Evolutionary conservation across 2,797 vertebrate genomes (phyloP).

Genomic region (Delichon dasypus): DNA sequence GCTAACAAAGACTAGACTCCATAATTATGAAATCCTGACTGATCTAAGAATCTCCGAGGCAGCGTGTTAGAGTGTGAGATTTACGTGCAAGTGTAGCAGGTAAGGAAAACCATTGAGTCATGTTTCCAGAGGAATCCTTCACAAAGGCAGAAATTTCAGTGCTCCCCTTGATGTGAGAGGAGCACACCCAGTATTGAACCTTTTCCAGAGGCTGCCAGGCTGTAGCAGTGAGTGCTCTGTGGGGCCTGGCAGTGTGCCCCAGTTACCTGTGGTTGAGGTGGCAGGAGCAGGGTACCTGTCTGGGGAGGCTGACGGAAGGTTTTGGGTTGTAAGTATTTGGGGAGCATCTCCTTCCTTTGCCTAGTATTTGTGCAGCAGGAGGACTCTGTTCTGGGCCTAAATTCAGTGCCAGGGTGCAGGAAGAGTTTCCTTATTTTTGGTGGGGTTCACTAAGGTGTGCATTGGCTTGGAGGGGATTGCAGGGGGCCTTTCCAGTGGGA

Average conservation of each 20-base stretch:
- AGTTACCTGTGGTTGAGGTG: neutral
- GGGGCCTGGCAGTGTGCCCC: neutral
- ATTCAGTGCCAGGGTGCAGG: accelerated
- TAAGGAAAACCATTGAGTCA: constrained; percentile 2
- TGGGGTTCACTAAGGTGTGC: neutral
- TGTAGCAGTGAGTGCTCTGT: neutral
- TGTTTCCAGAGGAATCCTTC: neutral
- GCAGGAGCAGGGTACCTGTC: neutral
- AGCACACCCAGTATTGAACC: accelerated
- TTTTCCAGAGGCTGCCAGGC: neutral
- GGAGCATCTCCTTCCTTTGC: neutral
- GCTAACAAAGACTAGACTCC: constrained; percentile 49
- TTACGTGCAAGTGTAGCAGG: neutral
- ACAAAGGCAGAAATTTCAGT: neutral
- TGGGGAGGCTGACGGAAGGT: no score
- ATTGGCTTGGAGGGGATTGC: neutral
- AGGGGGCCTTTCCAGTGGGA: neutral
- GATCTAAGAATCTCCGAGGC: neutral
- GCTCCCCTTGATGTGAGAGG: neutral
- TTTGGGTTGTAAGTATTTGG: neutral
- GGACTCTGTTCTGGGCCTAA: neutral
- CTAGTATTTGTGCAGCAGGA: neutral
- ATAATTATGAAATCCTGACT: constrained; percentile 36
- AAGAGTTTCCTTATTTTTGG: accelerated
- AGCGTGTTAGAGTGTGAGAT: neutral